A percentile compares a stretch with the other conserved stretches of the same genome.
Conservation (phyloP, 2,888 invertebrate species). For the Drosophila anceps region DNA sequence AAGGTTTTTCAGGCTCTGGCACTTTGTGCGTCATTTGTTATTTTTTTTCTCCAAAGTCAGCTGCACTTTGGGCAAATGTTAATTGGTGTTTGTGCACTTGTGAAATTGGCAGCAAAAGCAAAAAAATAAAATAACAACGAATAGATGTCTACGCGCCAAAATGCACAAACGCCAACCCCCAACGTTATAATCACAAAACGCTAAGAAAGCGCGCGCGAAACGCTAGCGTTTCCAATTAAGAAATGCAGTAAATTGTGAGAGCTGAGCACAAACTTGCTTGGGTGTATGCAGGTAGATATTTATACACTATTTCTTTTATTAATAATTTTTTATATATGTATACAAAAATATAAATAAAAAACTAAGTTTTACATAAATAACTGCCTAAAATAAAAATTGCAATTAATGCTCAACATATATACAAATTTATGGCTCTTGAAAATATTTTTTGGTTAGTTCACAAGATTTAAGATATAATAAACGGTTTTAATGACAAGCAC, state of each 20-base stretch:
- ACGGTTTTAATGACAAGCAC: background rate
- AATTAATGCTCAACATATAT: background rate
- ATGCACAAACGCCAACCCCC: conserved; percentile 65
- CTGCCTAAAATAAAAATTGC: background rate
- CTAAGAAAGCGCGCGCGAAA: conserved; percentile 5
- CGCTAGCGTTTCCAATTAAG: conserved; percentile 17
- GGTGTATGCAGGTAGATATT: conserved; percentile 1
- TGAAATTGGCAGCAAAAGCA: conserved; percentile 44
- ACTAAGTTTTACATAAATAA: background rate
- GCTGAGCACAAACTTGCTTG: background rate
- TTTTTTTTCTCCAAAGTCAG: conserved; percentile 22
- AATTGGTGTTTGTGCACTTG: conserved; percentile 61
- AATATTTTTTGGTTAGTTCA: too few relatives aligned
- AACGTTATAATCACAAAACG: conserved; percentile 21
- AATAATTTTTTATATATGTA: background rate
- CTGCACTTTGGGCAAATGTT: conserved; percentile 53
- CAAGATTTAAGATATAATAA: too few relatives aligned
- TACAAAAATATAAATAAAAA: background rate
- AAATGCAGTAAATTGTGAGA: background rate
- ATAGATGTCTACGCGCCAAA: conserved; percentile 69
- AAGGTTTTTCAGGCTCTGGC: background rate
- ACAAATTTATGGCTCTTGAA: background rate
- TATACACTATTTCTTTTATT: background rate
- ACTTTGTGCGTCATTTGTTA: conserved; percentile 6
- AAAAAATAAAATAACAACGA: conserved; percentile 1